Evolutionary conservation across 2,888 invertebrate genomes (phyloP).

Genomic region (Nymphalis urticae): DNA sequence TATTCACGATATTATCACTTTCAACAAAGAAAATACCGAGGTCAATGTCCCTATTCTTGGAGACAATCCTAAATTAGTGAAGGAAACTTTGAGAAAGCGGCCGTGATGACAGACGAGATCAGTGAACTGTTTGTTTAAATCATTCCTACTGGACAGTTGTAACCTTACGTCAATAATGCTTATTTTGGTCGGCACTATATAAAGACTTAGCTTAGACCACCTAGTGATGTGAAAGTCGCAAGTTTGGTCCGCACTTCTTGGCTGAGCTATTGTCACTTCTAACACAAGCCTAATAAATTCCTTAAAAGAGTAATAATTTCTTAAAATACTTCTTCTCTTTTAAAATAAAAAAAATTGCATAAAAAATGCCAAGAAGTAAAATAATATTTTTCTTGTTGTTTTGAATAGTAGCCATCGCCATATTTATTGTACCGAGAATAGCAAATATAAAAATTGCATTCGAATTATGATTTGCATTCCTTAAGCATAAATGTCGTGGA

Average conservation of each 20-base stretch:
- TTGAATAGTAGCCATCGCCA: not conserved
- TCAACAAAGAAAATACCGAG: constrained; percentile 13
- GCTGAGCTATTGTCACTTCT: not conserved
- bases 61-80: constrained; percentile 35
- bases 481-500: constrained; percentile 10
- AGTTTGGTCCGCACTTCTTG: not conserved
- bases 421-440: not conserved
- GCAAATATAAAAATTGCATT: not conserved
- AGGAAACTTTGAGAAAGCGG: constrained; percentile 32
- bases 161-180: not conserved
- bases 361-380: not conserved
- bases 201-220: not conserved
- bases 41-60: constrained; percentile 40
- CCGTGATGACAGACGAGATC: constrained; percentile 26
- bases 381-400: too few species aligned
- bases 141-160: not conserved
- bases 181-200: not conserved
- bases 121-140: constrained; percentile 15
- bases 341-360: too few species aligned
- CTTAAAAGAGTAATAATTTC: too few species aligned
- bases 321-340: too few species aligned
- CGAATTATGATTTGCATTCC: constrained; percentile 14
- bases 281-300: not conserved
- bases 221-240: too few species aligned
- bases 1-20: too few species aligned